Percentiles rank a stretch among this genome's conserved stretches.
Conservation (phyloP, 2,888 invertebrate genomes). For the Limenitis camilla region DNA sequence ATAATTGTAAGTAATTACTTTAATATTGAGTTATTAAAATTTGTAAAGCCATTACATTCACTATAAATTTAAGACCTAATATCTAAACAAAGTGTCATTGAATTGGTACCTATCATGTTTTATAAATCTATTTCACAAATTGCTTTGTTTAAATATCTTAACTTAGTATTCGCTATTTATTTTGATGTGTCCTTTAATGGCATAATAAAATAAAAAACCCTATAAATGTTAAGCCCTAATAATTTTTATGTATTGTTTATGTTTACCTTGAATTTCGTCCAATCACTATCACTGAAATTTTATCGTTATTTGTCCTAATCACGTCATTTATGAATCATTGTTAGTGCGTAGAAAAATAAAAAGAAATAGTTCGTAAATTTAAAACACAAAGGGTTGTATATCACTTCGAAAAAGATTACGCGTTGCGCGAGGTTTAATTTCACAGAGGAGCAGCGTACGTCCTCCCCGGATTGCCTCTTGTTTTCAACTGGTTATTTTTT, state of each 20-base stretch:
- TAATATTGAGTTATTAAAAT: too few species aligned
- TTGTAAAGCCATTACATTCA: too few species aligned
- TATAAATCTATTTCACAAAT: too few species aligned
- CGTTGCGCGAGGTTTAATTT: neutral
- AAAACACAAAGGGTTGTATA: neutral
- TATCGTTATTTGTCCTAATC: neutral
- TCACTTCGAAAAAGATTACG: neutral
- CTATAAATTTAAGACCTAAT: too few species aligned
- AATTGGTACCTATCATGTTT: too few species aligned
- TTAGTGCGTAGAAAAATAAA: neutral
- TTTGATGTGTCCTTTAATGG: too few species aligned
- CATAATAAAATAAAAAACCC: too few species aligned
- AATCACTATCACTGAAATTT: conserved; percentile 9
- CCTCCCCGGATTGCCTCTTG: conserved; percentile 3
- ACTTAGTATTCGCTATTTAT: too few species aligned
- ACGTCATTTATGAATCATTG: conserved; percentile 7
- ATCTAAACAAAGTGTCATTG: too few species aligned
- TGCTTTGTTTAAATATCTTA: too few species aligned
- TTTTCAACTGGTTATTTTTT: conserved; percentile 10
- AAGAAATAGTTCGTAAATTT: neutral
- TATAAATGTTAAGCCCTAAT: neutral
- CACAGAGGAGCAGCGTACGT: neutral
- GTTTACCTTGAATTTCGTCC: conserved; percentile 21
- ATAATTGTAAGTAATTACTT: too few species aligned
- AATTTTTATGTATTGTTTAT: conserved; percentile 3